phyloP scores from a whole-genome alignment of 1,140 invertebrate species.

The Drosophila nasuta region DNA sequence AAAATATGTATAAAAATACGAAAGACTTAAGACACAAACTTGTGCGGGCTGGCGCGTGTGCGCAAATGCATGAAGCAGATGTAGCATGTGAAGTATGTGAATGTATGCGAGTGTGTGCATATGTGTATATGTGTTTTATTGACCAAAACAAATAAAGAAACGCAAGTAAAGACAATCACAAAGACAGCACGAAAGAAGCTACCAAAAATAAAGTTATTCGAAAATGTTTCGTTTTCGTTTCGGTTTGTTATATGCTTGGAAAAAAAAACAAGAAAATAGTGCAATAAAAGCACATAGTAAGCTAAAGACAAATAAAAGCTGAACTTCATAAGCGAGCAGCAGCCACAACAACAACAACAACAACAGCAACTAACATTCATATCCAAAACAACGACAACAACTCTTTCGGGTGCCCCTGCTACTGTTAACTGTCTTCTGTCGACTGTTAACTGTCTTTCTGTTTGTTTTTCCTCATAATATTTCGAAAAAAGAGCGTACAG shows the following conservation, averaged over 20 bases:
- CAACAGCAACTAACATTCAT: neutral
- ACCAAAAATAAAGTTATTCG: conserved; percentile 46
- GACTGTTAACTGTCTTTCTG: conserved; percentile 52
- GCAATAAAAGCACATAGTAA: conserved; percentile 37
- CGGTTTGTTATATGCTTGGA: conserved; percentile 9
- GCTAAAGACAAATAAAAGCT: conserved; percentile 18
- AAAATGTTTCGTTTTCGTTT: conserved; percentile 40
- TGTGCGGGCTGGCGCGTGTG: conserved; percentile 50
- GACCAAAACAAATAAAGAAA: conserved; percentile 40
- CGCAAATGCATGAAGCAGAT: conserved; percentile 61
- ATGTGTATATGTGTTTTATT: conserved; percentile 42
- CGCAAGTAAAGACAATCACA: conserved; percentile 23
- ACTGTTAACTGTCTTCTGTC: conserved; percentile 41
- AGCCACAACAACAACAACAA: conserved; percentile 1
- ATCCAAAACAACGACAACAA: conserved; percentile 12
- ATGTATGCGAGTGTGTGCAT: conserved; percentile 12
- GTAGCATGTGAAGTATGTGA: conserved; percentile 39
- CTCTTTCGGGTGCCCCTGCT: conserved; percentile 32
- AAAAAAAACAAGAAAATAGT: conserved; percentile 23
- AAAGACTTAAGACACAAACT: conserved; percentile 79
- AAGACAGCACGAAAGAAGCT: conserved; percentile 33
- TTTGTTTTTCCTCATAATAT: conserved; percentile 60
- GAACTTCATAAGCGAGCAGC: conserved; percentile 25
- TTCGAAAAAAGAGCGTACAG: conserved; percentile 35
- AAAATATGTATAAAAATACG: conserved; percentile 35